These are phyloP conservation scores for Oncorhynchus masou DNA, from an alignment of 2,113 vertebrate genomes.

Conservation along the genomic window DNA sequence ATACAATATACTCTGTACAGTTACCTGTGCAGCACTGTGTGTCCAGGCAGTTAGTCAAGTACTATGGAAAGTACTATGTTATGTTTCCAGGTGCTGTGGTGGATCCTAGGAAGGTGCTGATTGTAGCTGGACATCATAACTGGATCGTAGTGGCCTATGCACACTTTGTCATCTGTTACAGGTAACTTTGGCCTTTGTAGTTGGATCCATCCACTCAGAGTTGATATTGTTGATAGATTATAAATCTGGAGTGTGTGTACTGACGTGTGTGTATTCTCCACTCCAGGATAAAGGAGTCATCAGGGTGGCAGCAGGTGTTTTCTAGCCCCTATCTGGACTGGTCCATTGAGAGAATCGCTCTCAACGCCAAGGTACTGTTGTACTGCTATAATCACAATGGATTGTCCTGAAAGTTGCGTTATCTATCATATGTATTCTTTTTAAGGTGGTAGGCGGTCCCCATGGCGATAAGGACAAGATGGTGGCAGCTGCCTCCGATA, in stretches of 20 bases:
- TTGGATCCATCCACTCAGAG: too few relatives aligned
- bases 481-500: constrained; percentile 93
- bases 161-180: constrained; percentile 97
- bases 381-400: constrained; percentile 55
- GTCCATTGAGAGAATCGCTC: constrained; percentile 91
- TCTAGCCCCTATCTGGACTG: constrained; percentile 92
- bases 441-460: constrained; percentile 85
- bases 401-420: constrained; percentile 55
- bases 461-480: constrained; percentile 99
- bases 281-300: constrained; percentile 92
- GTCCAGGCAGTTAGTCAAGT: background rate
- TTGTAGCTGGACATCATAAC: constrained; percentile 95
- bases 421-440: too few relatives aligned
- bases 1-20: too few relatives aligned
- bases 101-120: constrained; percentile 93
- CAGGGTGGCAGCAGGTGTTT: constrained; percentile 97
- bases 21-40: background rate
- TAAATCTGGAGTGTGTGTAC: background rate
- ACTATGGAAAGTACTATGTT: constrained; percentile 1
- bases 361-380: constrained; percentile 85
- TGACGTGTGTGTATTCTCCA: background rate
- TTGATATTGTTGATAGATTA: too few relatives aligned
- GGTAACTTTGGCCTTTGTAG: constrained; percentile 69
- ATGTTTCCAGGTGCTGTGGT: constrained; percentile 80
- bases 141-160: constrained; percentile 98